A percentile compares a stretch with the other conserved stretches of the same genome.
phyloP scores from a whole-genome alignment of 2,797 vertebrate genomes.

The Sphenopsis melanotis region DNA sequence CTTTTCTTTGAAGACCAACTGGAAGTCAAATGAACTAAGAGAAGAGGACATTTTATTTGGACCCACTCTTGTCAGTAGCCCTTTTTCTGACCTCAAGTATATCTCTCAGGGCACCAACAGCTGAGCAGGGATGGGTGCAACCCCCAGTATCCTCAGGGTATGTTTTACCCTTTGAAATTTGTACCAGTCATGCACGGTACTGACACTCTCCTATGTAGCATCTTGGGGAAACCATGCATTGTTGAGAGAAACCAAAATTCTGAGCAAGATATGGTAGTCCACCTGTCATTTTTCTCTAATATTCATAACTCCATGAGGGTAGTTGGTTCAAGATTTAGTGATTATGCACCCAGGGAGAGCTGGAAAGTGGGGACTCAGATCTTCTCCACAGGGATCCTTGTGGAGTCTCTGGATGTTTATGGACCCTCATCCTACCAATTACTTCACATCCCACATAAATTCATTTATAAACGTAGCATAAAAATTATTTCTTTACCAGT shows the following conservation, averaged over 20 bases:
- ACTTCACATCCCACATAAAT: neutral
- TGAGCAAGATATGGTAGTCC: neutral
- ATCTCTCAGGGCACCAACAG: rapidly evolving
- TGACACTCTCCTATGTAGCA: rapidly evolving
- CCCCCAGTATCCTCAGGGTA: neutral
- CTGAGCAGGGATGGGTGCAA: neutral
- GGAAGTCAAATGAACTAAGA: neutral
- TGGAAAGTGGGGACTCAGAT: neutral
- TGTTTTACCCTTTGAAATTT: neutral
- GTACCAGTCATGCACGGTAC: neutral
- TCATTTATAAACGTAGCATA: neutral
- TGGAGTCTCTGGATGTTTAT: neutral
- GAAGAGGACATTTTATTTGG: neutral
- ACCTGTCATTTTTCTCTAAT: neutral
- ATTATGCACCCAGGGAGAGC: neutral
- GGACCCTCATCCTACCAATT: neutral
- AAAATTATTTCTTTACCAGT: neutral
- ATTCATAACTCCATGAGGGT: neutral
- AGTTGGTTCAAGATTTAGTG: neutral
- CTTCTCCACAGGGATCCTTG: neutral
- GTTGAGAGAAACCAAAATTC: neutral
- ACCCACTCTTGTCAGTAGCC: neutral
- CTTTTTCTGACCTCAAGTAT: neutral
- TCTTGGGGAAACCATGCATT: rapidly evolving
- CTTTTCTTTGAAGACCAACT: neutral